Evolutionary conservation across 2,113 vertebrate species (phyloP).

Genomic region (Tachysurus vachellii): DNA sequence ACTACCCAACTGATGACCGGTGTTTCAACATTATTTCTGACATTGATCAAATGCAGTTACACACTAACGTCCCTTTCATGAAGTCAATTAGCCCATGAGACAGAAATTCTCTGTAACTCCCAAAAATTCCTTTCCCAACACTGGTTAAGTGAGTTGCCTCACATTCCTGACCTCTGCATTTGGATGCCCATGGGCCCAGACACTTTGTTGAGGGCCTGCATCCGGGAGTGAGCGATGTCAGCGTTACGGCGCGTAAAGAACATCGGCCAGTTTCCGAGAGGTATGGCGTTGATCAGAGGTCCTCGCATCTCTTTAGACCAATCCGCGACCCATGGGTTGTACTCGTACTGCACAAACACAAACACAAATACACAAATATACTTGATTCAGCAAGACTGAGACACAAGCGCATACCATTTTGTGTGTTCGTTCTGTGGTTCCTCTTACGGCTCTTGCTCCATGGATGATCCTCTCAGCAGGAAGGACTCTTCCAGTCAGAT

Average conservation of each 20-base stretch:
- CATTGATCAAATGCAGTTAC: no score
- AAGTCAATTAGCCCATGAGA: neutral
- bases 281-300: conserved; percentile 73
- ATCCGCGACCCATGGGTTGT: conserved; percentile 79
- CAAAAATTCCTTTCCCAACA: neutral
- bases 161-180: conserved; percentile 80
- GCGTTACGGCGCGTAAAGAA: conserved; percentile 76
- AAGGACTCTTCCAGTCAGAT: conserved; percentile 81
- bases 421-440: neutral
- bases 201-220: conserved; percentile 84
- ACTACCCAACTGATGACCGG: neutral
- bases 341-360: conserved; percentile 79
- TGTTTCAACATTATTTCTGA: no score
- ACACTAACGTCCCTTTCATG: neutral
- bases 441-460: conserved; percentile 74
- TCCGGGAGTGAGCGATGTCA: conserved; percentile 73
- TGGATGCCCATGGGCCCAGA: conserved; percentile 79
- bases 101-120: no score
- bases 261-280: conserved; percentile 83
- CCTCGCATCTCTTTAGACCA: conserved; percentile 90
- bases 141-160: conserved; percentile 55
- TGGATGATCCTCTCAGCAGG: conserved; percentile 86
- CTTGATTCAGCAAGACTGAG: neutral
- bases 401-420: neutral
- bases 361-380: conserved; percentile 4